Conservation (phyloP, 2,888 invertebrate genomes). For the Mystacides longicornis region DNA sequence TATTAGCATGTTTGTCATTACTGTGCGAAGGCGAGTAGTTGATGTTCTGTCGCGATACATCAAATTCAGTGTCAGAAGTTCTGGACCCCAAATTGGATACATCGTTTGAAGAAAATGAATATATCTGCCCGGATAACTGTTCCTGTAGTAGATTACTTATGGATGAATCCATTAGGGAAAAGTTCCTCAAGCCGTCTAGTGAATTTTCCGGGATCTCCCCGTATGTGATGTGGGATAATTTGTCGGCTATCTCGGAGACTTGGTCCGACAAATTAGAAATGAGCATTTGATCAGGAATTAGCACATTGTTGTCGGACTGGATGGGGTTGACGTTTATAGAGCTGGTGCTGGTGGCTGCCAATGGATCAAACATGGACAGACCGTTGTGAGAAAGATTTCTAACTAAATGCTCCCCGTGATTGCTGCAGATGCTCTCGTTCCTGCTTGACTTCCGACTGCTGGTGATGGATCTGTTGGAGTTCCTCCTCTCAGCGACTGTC, state of each 20-base stretch:
- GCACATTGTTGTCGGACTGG: slow-evolving; percentile 33
- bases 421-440: slow-evolving; percentile 30
- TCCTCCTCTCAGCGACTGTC: slow-evolving; percentile 18
- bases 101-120: slow-evolving; percentile 44
- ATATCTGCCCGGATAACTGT: slow-evolving; percentile 34
- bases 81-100: slow-evolving; percentile 34
- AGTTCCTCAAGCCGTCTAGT: slow-evolving; percentile 34
- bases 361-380: slow-evolving; percentile 46
- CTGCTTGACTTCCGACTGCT: slow-evolving; percentile 37
- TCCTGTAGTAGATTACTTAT: slow-evolving; percentile 27
- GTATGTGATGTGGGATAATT: slow-evolving; percentile 39
- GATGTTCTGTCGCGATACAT: slow-evolving; percentile 34
- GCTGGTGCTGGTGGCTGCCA: slow-evolving; percentile 28
- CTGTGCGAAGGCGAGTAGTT: slow-evolving; percentile 33
- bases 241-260: slow-evolving; percentile 45
- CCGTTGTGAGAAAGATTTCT: slow-evolving; percentile 45
- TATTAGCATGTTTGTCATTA: slow-evolving; percentile 40
- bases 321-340: slow-evolving; percentile 18
- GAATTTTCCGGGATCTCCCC: slow-evolving; percentile 12
- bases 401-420: slow-evolving; percentile 35
- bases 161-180: slow-evolving; percentile 16
- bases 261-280: slow-evolving; percentile 47
- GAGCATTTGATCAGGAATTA: slow-evolving; percentile 41
- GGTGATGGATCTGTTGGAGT: slow-evolving; percentile 18
- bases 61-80: slow-evolving; percentile 18